A percentile compares a stretch with the other conserved stretches of the same genome.
phyloP scores from a whole-genome alignment of 2,888 invertebrate genomes.

The Parnassius glacialis region DNA sequence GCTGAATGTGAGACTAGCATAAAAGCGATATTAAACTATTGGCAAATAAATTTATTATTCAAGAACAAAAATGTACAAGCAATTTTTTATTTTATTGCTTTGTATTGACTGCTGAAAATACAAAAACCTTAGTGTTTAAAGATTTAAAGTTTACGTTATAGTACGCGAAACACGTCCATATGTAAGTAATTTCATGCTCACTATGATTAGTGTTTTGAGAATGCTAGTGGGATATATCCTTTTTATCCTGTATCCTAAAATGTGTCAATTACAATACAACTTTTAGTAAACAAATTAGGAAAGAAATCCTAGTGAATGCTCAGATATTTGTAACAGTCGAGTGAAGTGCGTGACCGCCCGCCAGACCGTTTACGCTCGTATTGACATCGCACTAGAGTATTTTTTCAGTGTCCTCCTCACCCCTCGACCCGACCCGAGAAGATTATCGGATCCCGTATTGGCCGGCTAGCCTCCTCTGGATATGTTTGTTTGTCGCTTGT shows the following conservation, averaged over 20 bases:
- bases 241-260: constrained; percentile 39
- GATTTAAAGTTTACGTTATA: neutral
- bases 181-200: constrained; percentile 76
- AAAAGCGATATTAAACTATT: too few species aligned
- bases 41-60: too few species aligned
- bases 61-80: neutral
- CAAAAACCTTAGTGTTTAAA: neutral
- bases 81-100: constrained; percentile 14
- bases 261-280: constrained; percentile 8
- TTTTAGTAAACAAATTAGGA: constrained; percentile 17
- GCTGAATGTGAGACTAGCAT: too few species aligned
- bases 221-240: constrained; percentile 74
- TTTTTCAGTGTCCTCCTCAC: constrained; percentile 81
- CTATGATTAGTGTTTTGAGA: constrained; percentile 75
- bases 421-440: constrained; percentile 82
- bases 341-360: constrained; percentile 51
- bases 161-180: constrained; percentile 31
- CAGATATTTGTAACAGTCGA: constrained; percentile 23
- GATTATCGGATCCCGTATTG: constrained; percentile 69
- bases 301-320: constrained; percentile 16
- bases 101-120: neutral
- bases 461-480: constrained; percentile 81
- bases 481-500: constrained; percentile 74
- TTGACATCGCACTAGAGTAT: constrained; percentile 80
- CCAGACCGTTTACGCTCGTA: constrained; percentile 71